Base-by-base conservation (phyloP, 2,113 vertebrate species). In the Choloepus hoffmanni region DNA sequence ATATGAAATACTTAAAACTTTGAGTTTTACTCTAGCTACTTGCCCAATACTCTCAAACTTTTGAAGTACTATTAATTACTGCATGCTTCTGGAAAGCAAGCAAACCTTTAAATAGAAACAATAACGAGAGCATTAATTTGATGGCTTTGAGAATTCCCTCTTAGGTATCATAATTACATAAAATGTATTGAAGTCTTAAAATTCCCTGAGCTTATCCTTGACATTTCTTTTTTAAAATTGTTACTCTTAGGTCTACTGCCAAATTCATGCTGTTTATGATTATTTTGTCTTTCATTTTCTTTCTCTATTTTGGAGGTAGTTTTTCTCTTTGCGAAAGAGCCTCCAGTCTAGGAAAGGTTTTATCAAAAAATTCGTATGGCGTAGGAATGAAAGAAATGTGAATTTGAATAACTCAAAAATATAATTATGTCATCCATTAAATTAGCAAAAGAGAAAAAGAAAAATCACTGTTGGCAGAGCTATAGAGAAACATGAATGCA, bases 1-100 rank as follows among this genome's bases (percentile, higher is more conserved):
- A 79, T 48, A 36, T 86, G 28, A 93, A 93, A 40, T 93, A 48
- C n/a, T 90, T 96, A 90, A 85, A 95, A 84, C 28, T 62, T 90
- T 43, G 10, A 82, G 7, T 74, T 93, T 88, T 89, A 60, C 18
- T 33, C 50, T 79, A 82, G 55, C 48, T 70, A 19, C 33, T 72
- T 89, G 14, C 12, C 33, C 85, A 30, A 36, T 48, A 43, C 21
- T 62, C 48, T 87, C 4, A 62, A 23, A n/a, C 33, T 86, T 96
- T 72, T 86, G 7, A 15, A 65, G n/a, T 92, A 28, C 63, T 78
- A 26, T 65, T 81, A 78, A 62, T 89, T 83, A 83, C 83, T 83
- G 12, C 23, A 30, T 93, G 53, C 24, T 92, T 97, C 45, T 87
- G 7, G 82, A 85, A 96, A 92, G 26, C 33, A 82, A 18, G 26